Percentiles rank a stretch among this genome's conserved stretches.
phyloP scores from a whole-genome alignment of 2,888 invertebrate species.

The Pachycephus smyrnensis region DNA sequence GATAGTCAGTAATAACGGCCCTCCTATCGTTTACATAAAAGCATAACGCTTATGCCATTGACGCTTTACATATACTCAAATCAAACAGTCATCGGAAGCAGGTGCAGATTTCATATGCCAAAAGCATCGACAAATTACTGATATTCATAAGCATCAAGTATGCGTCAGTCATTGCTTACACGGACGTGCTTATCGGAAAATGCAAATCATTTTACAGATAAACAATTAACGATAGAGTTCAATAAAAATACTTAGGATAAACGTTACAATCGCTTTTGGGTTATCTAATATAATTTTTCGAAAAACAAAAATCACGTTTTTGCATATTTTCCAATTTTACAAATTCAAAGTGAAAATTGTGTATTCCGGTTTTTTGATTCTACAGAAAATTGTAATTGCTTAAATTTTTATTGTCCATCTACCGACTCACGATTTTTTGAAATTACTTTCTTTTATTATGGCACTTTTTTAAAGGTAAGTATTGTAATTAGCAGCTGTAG shows the following conservation, averaged over 20 bases:
- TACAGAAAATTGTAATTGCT: too few relatives aligned
- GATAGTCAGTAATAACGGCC: constrained; percentile 1
- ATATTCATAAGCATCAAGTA: background rate
- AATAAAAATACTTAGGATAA: background rate
- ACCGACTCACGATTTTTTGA: too few relatives aligned
- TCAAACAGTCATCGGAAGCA: background rate
- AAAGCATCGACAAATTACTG: background rate
- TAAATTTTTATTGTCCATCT: too few relatives aligned
- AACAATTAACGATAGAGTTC: background rate
- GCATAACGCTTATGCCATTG: background rate
- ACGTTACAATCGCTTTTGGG: too few relatives aligned
- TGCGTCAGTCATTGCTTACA: background rate
- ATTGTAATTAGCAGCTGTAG: too few relatives aligned
- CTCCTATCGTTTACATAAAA: background rate
- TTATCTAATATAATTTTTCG: too few relatives aligned
- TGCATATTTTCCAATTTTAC: too few relatives aligned
- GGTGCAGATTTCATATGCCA: background rate
- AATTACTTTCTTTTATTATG: too few relatives aligned
- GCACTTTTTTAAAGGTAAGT: too few relatives aligned
- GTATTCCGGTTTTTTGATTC: too few relatives aligned
- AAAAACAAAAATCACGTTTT: too few relatives aligned
- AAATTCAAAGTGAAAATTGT: too few relatives aligned
- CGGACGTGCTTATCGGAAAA: background rate
- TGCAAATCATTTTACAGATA: background rate
- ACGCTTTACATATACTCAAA: background rate